Conservation (phyloP, 2,113 vertebrate genomes). For the Varanus komodoensis region DNA sequence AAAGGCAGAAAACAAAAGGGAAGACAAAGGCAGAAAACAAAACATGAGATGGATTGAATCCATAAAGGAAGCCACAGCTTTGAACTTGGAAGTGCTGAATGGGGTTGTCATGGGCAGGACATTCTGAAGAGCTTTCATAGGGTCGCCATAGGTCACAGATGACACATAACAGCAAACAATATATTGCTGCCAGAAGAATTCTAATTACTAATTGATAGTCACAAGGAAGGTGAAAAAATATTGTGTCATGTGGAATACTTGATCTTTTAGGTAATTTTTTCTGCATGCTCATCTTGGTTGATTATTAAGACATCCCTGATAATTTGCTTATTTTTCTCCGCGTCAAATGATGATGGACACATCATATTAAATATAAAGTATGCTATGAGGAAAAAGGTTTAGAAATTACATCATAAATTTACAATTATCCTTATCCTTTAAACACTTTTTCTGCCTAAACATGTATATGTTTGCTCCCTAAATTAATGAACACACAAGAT, state of each 20-base stretch:
- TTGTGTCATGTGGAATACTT: background rate
- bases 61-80: too few relatives aligned
- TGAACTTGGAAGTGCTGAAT: too few relatives aligned
- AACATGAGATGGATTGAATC: too few relatives aligned
- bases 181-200: background rate
- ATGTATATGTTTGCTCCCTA: too few relatives aligned
- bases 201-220: background rate
- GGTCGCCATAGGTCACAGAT: too few relatives aligned
- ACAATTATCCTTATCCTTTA: background rate
- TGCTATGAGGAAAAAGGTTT: background rate
- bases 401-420: background rate
- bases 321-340: background rate
- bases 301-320: background rate
- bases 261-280: background rate
- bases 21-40: too few relatives aligned
- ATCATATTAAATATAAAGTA: constrained; percentile 8
- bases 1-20: too few relatives aligned
- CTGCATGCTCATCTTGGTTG: background rate
- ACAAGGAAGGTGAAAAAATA: background rate
- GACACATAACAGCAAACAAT: too few relatives aligned
- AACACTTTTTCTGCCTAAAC: too few relatives aligned
- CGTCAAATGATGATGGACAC: background rate
- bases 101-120: too few relatives aligned
- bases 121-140: too few relatives aligned
- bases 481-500: background rate